phyloP scores from a whole-genome alignment of 2,113 vertebrate genomes.

The Phyllostomus hastatus region DNA sequence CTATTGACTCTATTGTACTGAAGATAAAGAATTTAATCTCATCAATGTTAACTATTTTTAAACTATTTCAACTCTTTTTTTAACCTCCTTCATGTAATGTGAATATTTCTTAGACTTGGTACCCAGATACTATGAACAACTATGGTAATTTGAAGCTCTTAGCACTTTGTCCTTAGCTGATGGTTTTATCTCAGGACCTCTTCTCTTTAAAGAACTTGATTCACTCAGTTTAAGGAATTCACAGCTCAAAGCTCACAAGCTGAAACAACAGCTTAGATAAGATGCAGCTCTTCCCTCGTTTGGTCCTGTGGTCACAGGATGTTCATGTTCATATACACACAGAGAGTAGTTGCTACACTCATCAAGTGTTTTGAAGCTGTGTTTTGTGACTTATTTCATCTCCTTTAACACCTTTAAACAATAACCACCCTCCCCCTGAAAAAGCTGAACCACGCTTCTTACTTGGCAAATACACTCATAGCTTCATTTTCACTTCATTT shows the following conservation, averaged over 20 bases:
- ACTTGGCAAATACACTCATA: neutral
- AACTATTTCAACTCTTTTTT: neutral
- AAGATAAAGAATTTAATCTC: neutral
- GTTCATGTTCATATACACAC: neutral
- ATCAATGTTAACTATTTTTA: neutral
- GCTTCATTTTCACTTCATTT: conserved; percentile 7
- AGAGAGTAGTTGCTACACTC: neutral
- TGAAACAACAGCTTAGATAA: neutral
- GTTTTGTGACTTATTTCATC: neutral
- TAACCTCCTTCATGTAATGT: neutral
- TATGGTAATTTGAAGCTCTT: neutral
- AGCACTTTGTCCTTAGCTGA: neutral
- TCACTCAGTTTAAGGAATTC: neutral
- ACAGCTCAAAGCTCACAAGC: neutral
- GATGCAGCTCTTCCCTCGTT: neutral
- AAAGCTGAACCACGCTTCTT: neutral
- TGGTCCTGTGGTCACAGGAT: neutral
- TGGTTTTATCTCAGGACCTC: neutral
- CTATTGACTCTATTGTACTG: neutral
- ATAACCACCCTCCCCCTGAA: neutral
- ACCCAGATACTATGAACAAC: neutral
- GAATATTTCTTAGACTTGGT: neutral
- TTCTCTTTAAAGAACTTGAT: neutral
- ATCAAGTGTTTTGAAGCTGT: neutral
- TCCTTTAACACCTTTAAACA: conserved; percentile 22